Evolutionary conservation across 1,140 invertebrate species (phyloP), one percentile per base, ranked within the genome.

Genomic region (Eriosoma lanigerum): DNA sequence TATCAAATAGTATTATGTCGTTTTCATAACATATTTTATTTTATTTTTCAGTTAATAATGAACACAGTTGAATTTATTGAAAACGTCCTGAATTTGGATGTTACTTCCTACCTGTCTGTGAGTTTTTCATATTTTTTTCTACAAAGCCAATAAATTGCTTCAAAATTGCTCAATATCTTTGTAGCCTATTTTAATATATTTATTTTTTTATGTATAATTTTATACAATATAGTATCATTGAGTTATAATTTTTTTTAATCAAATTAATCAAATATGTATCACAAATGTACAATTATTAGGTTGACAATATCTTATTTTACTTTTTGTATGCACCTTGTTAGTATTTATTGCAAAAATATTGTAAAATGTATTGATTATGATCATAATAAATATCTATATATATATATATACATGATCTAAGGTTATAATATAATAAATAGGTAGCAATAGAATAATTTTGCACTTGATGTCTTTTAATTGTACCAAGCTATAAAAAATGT

Each of bases 11-110:
- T 38, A 38, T 38, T 38, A n/a, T n/a, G 32, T 4, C 32, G 8
- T 38, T 38, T 38, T 38, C 8, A 38, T 38, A 70, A 70, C 4
- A 52, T n/a, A 29, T 29, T 17, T 52, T 83, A 86, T 50, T 75
- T 58, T 76, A 24, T 8, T 76, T 78, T 78, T 48, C 75, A 78
- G 75, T 78, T 62, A 60, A 58, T 46, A 62, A 78, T 19, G 54
- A 78, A 46, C 38, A 24, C 56, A 6, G 19, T 48, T 78, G 38
- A 58, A 56, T 38, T 78, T n/a, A 60, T 60, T 24, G 12, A 78
- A 78, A 56, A 78, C 75, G 48, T 78, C 75, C 75, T 19, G 17
- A 62, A 62, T 78, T 62, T 62, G 75, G 75, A n/a, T 78, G 75
- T 4, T 52, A 78, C 75, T 78, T 78, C 75, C 75, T 78, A 56